Conservation (phyloP, 2,113 vertebrate species). For the Tinamus guttatus region DNA sequence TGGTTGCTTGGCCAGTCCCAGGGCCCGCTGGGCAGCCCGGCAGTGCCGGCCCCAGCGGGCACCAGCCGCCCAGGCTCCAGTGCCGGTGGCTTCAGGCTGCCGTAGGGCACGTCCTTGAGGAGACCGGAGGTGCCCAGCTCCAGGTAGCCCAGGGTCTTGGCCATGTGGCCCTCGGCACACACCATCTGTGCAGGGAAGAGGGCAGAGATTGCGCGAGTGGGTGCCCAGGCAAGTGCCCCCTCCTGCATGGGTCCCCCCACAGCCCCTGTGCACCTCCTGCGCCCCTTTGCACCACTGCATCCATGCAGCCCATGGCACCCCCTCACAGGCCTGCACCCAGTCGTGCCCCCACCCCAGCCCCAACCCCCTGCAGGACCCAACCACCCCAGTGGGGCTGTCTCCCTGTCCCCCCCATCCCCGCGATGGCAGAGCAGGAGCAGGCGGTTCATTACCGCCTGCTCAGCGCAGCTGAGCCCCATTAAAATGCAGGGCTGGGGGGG, state of each 20-base stretch:
- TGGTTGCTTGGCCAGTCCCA: conserved; percentile 85
- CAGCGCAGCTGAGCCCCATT: not conserved
- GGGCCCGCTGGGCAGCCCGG: conserved; percentile 64
- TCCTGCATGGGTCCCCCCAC: too few relatives aligned
- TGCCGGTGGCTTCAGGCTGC: conserved; percentile 75
- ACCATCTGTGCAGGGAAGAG: conserved; percentile 76
- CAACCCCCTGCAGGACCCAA: fast-evolving
- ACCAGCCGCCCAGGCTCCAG: conserved; percentile 80
- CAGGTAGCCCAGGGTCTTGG: conserved; percentile 85
- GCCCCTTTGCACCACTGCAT: too few relatives aligned
- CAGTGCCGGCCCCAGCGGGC: conserved; percentile 62
- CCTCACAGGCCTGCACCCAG: too few relatives aligned
- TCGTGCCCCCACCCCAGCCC: not conserved
- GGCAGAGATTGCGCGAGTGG: not conserved
- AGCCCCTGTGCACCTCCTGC: too few relatives aligned
- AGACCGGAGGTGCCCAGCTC: conserved; percentile 81
- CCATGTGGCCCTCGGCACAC: conserved; percentile 83
- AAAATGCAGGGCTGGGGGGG: not conserved
- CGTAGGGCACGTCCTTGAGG: conserved; percentile 83
- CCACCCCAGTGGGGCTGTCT: not conserved
- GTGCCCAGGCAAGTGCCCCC: not conserved
- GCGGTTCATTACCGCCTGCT: not conserved
- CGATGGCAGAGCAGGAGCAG: fast-evolving
- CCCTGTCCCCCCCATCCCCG: not conserved
- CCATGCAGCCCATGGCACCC: too few relatives aligned